Evolutionary conservation across 2,888 invertebrate species (phyloP).

Genomic region (Drosophila niveifrons): DNA sequence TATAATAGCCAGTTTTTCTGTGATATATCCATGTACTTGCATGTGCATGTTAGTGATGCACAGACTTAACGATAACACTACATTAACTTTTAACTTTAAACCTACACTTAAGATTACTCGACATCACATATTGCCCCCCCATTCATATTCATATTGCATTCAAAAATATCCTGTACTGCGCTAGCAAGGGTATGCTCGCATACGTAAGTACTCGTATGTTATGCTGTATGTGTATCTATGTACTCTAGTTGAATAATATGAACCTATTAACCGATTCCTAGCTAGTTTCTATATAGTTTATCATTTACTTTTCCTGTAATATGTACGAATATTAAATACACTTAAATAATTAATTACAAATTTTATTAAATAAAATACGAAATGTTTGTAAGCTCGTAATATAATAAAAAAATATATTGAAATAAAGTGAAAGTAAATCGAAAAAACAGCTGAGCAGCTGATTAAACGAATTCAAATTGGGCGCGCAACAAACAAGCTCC

Average conservation of each 20-base stretch:
- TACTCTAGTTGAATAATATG: constrained; percentile 15
- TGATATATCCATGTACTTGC: constrained; percentile 30
- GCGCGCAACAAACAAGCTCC: neutral
- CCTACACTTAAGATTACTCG: constrained; percentile 13
- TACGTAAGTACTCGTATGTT: constrained; percentile 8
- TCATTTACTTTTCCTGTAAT: constrained; percentile 5
- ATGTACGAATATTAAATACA: constrained; percentile 15
- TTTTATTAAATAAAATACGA: constrained; percentile 9
- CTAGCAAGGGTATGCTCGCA: constrained; percentile 3
- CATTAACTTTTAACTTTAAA: constrained; percentile 4
- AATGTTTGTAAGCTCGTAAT: constrained; percentile 18
- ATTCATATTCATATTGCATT: neutral
- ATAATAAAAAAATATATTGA: constrained; percentile 4
- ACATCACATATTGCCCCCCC: constrained; percentile 1
- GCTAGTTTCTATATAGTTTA: constrained; percentile 19
- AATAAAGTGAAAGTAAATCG: constrained; percentile 13
- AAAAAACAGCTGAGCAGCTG: neutral
- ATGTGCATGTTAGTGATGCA: constrained; percentile 27
- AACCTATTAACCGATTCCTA: constrained; percentile 22
- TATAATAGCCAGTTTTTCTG: constrained; percentile 31
- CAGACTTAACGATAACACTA: constrained; percentile 23
- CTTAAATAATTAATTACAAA: constrained; percentile 15
- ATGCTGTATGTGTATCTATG: constrained; percentile 3
- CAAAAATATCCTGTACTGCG: constrained; percentile 1
- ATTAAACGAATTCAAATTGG: neutral